Percentiles rank a stretch among this genome's conserved stretches.
phyloP scores from a whole-genome alignment of 2,113 vertebrate genomes.

The Rutilus rutilus region DNA sequence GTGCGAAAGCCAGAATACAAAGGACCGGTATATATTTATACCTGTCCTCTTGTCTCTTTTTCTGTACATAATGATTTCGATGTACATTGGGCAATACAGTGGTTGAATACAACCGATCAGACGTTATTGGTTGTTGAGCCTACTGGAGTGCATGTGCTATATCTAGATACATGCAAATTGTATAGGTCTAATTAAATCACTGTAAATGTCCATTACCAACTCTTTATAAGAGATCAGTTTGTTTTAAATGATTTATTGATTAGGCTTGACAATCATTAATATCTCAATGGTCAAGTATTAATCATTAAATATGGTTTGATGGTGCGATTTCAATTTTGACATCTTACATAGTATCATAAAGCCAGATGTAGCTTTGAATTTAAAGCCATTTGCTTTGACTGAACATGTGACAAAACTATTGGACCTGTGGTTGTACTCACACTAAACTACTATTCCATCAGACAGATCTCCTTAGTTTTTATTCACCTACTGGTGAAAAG shows the following conservation, averaged over 20 bases:
- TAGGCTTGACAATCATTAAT: slow-evolving; percentile 58
- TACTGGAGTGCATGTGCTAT: slow-evolving; percentile 60
- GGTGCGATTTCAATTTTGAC: slow-evolving; percentile 42
- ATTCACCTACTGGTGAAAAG: slow-evolving; percentile 20
- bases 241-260: slow-evolving; percentile 51
- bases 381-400: slow-evolving; percentile 53
- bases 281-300: slow-evolving; percentile 58
- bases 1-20: slow-evolving; percentile 54
- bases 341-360: slow-evolving; percentile 49
- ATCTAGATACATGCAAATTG: slow-evolving; percentile 56
- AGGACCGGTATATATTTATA: slow-evolving; percentile 68
- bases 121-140: slow-evolving; percentile 69
- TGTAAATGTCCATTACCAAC: slow-evolving; percentile 59
- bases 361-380: slow-evolving; percentile 58
- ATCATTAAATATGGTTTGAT: slow-evolving; percentile 47
- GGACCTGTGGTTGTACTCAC: slow-evolving; percentile 47
- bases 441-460: slow-evolving; percentile 39
- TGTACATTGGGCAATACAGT: slow-evolving; percentile 73
- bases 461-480: slow-evolving; percentile 23
- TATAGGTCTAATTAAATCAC: slow-evolving; percentile 50
- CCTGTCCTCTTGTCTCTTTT: slow-evolving; percentile 68
- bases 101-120: slow-evolving; percentile 41
- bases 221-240: slow-evolving; percentile 52
- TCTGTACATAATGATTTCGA: slow-evolving; percentile 72
- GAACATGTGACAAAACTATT: slow-evolving; percentile 41